Base-by-base conservation (phyloP, 2,797 vertebrate genomes). In the Spizella passerina region DNA sequence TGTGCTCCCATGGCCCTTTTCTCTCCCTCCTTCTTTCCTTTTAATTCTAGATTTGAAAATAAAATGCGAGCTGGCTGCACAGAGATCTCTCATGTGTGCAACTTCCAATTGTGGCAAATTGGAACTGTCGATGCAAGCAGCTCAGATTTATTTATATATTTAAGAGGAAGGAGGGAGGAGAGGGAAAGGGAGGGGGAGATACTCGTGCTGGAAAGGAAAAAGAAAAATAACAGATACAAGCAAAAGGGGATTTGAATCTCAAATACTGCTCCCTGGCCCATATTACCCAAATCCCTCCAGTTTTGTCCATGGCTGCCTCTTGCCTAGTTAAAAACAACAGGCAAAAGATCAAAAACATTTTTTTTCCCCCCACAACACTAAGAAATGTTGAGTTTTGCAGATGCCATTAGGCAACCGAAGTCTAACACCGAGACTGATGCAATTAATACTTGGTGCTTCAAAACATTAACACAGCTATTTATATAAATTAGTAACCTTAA, bases 1-100 rank as follows among this genome's bases (percentile, higher is more conserved):
- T 96, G 86, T 96, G 96, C 96, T 96, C 93, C 96, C 95, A 64
- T 97, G 88, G 96, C 88, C 93, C 88, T 75, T 94, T 96, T 96
- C 86, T 93, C 90, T 69, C 4, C 0, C n/a, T 41, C 9, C 90
- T 93, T 94, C 94, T 89, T 96, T 91, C 96, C 94, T 96, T 96
- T 96, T 96, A 96, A 96, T 97, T 97, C 92, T 94, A 96, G 93
- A 97, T 97, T 97, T 97, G 92, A 97, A 97, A 97, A 98, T 97
- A 97, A 97, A 98, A 97, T 98, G 95, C 44, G 88, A 93, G 93
- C 94, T 97, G 95, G 96, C 93, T 97, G 95, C 96, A 96, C 92
- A 88, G 92, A 91, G 94, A 92, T 96, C 95, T 96, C 94, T 97
- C 97, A 97, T 96, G 96, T 97, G 95, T 97, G 96, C 90, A 94